Evolutionary conservation across 2,113 vertebrate species (phyloP), one percentile per base, ranked within the genome.

Genomic region (Lipotes vexillifer): DNA sequence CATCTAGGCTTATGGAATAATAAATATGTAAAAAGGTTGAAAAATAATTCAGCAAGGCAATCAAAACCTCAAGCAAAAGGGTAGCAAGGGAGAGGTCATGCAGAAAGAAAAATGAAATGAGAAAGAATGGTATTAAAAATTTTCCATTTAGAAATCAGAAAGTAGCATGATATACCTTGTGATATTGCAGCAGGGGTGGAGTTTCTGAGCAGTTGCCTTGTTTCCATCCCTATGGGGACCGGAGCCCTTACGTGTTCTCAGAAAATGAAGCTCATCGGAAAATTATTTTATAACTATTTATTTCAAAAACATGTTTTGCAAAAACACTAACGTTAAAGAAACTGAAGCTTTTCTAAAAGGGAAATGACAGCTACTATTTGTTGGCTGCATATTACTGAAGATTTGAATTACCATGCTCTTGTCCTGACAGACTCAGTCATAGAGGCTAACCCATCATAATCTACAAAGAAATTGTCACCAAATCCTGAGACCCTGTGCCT

Each of bases 21-120:
- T 96, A 98, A 97, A 92, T 94, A 97, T 91, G 84, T 88, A 68
- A 98, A 97, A 92, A 98, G 97, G 66, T 29, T 91, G 72, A 97
- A 81, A 94, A 98, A 85, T 66, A 97, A 75, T 8, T 59, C 71
- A 85, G 63, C 52, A 80, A 87, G 29, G 15, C 89, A 97, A 97
- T 82, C 3, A 0, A 90, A 96, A 66, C 20, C 59, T 61, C 80
- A 88, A 93, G 69, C 55, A 87, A 65, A 90, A 20, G 7, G 1
- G 59, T 90, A 77, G 46, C 59, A 69, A 96, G 81, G 66, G 61
- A 85, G 46, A 81, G 63, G 69, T 89, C 75, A 77, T 84, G 44
- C 1, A 88, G 78, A 95, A 94, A 55, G 77, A 68, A 31, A 92
- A 41, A 95, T 90, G 13, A 77, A 92, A 90, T 72, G 93, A 97